These are phyloP conservation scores for Scophthalmus maximus DNA, from an alignment of 2,113 vertebrate species.

Conservation along the genomic window DNA sequence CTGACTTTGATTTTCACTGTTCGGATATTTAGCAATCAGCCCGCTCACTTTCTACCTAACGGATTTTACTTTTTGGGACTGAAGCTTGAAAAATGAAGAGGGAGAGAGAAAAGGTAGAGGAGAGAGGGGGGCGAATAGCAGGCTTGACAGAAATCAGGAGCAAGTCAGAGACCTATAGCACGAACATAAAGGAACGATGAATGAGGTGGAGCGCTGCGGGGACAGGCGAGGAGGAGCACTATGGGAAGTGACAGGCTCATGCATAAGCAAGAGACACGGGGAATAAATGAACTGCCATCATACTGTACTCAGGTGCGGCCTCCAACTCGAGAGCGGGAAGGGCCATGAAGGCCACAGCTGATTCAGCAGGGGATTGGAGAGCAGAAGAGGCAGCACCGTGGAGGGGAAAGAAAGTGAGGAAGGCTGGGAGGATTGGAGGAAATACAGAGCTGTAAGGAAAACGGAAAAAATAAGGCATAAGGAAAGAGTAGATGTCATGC, in stretches of 20 bases:
- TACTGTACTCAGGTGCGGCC: constrained; percentile 44
- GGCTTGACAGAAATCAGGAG: constrained; percentile 24
- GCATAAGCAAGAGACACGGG: constrained; percentile 38
- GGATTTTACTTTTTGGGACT: constrained; percentile 11
- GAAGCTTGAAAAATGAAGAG: constrained; percentile 7
- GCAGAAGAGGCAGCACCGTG: neutral
- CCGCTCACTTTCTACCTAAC: neutral
- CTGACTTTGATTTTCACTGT: too few species aligned
- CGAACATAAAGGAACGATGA: constrained; percentile 24
- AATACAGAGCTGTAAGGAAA: neutral
- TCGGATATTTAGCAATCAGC: too few species aligned
- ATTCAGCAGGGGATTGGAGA: constrained; percentile 32
- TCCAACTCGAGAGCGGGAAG: constrained; percentile 32
- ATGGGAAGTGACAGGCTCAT: constrained; percentile 48
- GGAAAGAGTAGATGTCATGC: constrained; percentile 14
- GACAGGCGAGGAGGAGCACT: constrained; percentile 28
- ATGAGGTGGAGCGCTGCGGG: constrained; percentile 26
- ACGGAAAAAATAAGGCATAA: neutral
- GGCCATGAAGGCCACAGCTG: constrained; percentile 49
- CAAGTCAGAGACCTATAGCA: constrained; percentile 21
- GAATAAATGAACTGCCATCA: constrained; percentile 43
- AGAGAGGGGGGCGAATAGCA: constrained; percentile 13
- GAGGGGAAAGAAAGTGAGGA: neutral
- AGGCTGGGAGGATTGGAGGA: neutral
- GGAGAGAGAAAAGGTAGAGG: constrained; percentile 1